These are phyloP conservation scores for Oxystoma pomonae DNA, from an alignment of 2,888 invertebrate species.

Conservation along the genomic window DNA sequence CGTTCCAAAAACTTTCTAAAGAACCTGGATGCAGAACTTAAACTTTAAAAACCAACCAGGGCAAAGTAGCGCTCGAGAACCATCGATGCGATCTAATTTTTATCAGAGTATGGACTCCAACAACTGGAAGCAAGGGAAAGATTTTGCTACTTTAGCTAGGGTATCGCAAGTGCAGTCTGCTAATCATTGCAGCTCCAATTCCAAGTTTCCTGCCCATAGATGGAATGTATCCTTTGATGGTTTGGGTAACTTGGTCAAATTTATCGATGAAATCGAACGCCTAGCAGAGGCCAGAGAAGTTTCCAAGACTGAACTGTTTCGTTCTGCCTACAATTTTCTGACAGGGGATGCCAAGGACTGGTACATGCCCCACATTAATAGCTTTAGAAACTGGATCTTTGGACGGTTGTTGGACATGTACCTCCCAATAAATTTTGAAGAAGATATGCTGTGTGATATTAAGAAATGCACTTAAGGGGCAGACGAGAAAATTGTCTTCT, in stretches of 20 bases:
- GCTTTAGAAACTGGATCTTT: constrained; percentile 6
- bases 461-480: constrained; percentile 22
- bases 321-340: constrained; percentile 5
- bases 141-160: constrained; percentile 1
- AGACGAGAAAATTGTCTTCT: constrained; percentile 21
- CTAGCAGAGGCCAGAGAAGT: constrained; percentile 2
- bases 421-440: constrained; percentile 23
- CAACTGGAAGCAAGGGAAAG: too few species aligned
- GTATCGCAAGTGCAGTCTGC: constrained; percentile 7
- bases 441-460: constrained; percentile 25
- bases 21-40: too few species aligned
- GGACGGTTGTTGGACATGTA: constrained; percentile 14
- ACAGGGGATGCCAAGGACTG: constrained; percentile 9
- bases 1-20: too few species aligned
- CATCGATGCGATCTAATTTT: too few species aligned
- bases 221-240: too few species aligned
- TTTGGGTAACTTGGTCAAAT: too few species aligned
- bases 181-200: constrained; percentile 12
- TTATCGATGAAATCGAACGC: too few species aligned
- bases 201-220: too few species aligned
- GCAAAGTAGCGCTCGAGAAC: too few species aligned
- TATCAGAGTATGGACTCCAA: too few species aligned
- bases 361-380: constrained; percentile 5
- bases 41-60: too few species aligned
- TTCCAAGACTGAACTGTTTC: constrained; percentile 2